These are phyloP conservation scores for Lontra canadensis DNA, from an alignment of 2,113 vertebrate genomes.

Conservation along the genomic window DNA sequence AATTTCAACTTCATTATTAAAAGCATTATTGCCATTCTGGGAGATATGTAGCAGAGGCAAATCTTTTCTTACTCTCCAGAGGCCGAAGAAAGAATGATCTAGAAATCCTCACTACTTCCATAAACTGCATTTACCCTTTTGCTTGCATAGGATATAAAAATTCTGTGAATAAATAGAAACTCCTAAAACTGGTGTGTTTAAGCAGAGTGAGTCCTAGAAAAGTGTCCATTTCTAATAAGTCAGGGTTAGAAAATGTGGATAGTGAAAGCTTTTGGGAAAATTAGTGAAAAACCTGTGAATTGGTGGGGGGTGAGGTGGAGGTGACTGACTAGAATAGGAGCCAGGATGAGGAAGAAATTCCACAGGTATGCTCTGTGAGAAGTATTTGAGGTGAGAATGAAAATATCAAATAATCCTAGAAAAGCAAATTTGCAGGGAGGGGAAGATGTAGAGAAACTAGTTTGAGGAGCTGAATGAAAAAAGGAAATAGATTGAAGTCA, in stretches of 20 bases:
- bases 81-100: not conserved
- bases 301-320: not conserved
- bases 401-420: not conserved
- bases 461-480: not conserved
- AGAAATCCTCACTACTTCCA: not conserved
- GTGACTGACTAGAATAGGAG: not conserved
- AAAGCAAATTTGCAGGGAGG: not conserved
- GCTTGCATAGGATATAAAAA: not conserved
- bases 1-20: constrained; percentile 13
- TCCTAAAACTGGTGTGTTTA: not conserved
- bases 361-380: not conserved
- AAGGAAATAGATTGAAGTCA: not conserved
- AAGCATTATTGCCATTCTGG: not conserved
- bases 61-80: not conserved
- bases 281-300: not conserved
- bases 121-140: not conserved
- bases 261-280: not conserved
- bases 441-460: not conserved
- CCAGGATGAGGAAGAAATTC: not conserved
- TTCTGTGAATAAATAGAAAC: not conserved
- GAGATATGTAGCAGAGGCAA: not conserved
- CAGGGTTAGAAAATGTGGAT: not conserved
- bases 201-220: not conserved
- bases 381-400: not conserved
- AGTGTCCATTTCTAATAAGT: not conserved